Percentiles rank a stretch among this genome's conserved stretches.
phyloP scores from a whole-genome alignment of 1,140 invertebrate species.

The Neelides sp. region DNA sequence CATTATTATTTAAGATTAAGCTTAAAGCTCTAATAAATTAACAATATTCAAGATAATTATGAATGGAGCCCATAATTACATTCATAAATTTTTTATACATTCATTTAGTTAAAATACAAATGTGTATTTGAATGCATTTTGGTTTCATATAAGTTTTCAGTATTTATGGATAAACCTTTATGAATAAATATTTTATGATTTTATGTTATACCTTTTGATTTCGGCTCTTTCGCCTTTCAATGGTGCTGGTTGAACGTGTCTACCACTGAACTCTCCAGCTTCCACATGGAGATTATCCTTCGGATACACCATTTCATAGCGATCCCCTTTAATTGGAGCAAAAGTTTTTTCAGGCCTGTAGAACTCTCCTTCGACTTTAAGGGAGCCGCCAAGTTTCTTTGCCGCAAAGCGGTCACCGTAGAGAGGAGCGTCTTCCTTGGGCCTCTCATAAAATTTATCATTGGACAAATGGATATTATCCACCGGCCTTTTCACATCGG shows the following conservation, averaged over 20 bases:
- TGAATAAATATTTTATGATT: no score
- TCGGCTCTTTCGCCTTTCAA: constrained; percentile 19
- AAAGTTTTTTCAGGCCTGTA: constrained; percentile 37
- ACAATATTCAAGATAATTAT: no score
- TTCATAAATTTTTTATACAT: no score
- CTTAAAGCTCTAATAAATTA: no score
- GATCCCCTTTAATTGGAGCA: constrained; percentile 37
- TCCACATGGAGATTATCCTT: constrained; percentile 45
- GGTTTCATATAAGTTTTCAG: no score
- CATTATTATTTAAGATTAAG: no score
- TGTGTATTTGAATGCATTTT: no score
- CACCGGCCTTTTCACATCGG: constrained; percentile 18
- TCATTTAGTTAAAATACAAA: no score
- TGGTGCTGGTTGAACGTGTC: constrained; percentile 1
- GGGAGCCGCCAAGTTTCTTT: constrained; percentile 42
- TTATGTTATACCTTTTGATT: no score
- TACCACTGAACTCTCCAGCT: constrained; percentile 45
- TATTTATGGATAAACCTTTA: no score
- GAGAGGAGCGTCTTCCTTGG: constrained; percentile 22
- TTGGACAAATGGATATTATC: constrained; percentile 31
- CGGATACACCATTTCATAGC: constrained; percentile 42
- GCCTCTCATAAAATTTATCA: constrained; percentile 12
- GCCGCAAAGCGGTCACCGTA: constrained; percentile 43
- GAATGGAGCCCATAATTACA: no score
- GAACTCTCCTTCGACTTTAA: constrained; percentile 48